A percentile compares a stretch with the other conserved stretches of the same genome.
These are phyloP conservation scores for rabbit (Oryctolagus cuniculus) DNA, from an alignment of 2,113 vertebrate species.

Conservation along the genomic window DNA sequence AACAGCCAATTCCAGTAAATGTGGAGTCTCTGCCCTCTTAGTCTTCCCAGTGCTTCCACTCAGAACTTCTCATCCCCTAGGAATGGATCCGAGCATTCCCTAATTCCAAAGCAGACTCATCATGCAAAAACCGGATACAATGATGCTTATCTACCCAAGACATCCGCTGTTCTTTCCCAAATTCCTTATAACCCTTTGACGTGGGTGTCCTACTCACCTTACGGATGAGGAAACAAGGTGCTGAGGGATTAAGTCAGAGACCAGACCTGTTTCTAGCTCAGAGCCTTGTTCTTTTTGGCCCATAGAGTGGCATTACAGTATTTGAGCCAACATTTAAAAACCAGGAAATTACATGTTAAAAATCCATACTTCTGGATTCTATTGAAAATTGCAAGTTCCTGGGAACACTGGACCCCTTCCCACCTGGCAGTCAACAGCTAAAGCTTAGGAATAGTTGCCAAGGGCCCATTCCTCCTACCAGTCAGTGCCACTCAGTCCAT, in stretches of 20 bases:
- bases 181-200: background rate
- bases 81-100: background rate
- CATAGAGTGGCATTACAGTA: background rate
- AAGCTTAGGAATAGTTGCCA: background rate
- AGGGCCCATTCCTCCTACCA: background rate
- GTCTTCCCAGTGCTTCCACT: background rate
- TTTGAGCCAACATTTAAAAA: slow-evolving; percentile 30
- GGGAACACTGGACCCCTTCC: background rate
- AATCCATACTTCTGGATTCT: background rate
- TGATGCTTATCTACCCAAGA: background rate
- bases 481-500: background rate
- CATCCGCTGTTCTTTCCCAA: background rate
- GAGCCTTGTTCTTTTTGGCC: background rate
- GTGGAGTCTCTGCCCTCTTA: background rate
- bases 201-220: background rate
- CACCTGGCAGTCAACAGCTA: background rate
- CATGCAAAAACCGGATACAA: background rate
- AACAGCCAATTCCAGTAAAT: background rate
- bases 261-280: background rate
- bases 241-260: slow-evolving; percentile 41
- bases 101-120: slow-evolving; percentile 5
- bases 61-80: background rate
- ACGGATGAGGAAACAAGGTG: background rate
- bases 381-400: background rate
- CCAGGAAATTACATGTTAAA: background rate